phyloP scores from a whole-genome alignment of 2,888 invertebrate species.

The Monopis laevigella region DNA sequence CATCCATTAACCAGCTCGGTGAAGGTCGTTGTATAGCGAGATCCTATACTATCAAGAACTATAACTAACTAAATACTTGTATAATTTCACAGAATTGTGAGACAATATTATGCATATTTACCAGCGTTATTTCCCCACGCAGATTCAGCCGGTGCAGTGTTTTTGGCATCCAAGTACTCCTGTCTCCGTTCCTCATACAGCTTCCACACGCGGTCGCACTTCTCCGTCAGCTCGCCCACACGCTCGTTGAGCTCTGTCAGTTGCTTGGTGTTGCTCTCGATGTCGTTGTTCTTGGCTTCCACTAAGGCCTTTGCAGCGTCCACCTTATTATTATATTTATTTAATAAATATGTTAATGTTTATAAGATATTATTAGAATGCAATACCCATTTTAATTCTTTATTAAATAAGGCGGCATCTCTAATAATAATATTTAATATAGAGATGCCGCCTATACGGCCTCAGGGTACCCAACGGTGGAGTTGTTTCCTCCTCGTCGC shows the following conservation, averaged over 20 bases:
- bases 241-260: slow-evolving; percentile 77
- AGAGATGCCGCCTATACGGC: too few species aligned
- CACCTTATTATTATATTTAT: slow-evolving; percentile 51
- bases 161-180: slow-evolving; percentile 36
- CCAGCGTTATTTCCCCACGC: slow-evolving; percentile 34
- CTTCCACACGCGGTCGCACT: slow-evolving; percentile 62
- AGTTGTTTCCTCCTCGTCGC: too few species aligned
- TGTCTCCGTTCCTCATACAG: slow-evolving; percentile 72
- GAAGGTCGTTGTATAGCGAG: too few species aligned
- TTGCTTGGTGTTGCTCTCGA: slow-evolving; percentile 82
- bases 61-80: too few species aligned
- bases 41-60: too few species aligned
- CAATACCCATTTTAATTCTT: slow-evolving; percentile 1
- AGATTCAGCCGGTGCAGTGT: slow-evolving; percentile 47
- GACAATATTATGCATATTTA: too few species aligned
- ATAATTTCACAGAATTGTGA: too few species aligned
- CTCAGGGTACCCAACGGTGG: too few species aligned
- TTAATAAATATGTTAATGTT: background rate
- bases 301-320: slow-evolving; percentile 82
- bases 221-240: slow-evolving; percentile 71
- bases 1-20: too few species aligned
- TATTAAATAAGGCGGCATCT: too few species aligned
- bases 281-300: slow-evolving; percentile 79
- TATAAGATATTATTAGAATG: background rate
- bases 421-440: too few species aligned